Conservation (phyloP, 2,113 vertebrate genomes). For the Capreolus pygargus region DNA sequence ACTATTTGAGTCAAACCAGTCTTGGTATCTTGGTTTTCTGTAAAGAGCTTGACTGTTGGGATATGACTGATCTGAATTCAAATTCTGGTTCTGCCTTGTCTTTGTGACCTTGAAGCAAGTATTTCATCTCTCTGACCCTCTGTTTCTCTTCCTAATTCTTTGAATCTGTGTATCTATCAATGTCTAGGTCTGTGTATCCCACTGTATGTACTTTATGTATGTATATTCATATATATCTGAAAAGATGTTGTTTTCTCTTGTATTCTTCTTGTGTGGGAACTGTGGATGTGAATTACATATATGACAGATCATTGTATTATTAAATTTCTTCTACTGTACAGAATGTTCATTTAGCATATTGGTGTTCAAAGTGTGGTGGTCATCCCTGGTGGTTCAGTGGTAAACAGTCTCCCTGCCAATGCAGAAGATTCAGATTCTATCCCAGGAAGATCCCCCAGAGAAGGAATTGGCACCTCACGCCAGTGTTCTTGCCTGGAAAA, state of each 20-base stretch:
- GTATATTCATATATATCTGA: background rate
- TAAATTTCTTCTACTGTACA: background rate
- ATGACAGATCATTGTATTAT: background rate
- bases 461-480: background rate
- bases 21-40: background rate
- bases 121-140: background rate
- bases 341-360: background rate
- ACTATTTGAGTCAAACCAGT: background rate
- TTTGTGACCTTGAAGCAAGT: constrained; percentile 14
- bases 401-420: background rate
- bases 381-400: background rate
- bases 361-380: background rate
- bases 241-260: background rate
- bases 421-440: background rate
- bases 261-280: background rate
- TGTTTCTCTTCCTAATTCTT: background rate
- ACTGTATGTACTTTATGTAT: background rate
- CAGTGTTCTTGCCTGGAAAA: background rate
- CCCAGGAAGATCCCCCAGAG: background rate
- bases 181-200: background rate
- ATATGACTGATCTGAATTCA: constrained; percentile 26
- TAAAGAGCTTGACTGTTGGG: constrained; percentile 30
- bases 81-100: background rate
- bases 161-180: background rate
- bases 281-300: background rate